Evolutionary conservation across 2,797 vertebrate species (phyloP).

Genomic region (Zalophus californianus): DNA sequence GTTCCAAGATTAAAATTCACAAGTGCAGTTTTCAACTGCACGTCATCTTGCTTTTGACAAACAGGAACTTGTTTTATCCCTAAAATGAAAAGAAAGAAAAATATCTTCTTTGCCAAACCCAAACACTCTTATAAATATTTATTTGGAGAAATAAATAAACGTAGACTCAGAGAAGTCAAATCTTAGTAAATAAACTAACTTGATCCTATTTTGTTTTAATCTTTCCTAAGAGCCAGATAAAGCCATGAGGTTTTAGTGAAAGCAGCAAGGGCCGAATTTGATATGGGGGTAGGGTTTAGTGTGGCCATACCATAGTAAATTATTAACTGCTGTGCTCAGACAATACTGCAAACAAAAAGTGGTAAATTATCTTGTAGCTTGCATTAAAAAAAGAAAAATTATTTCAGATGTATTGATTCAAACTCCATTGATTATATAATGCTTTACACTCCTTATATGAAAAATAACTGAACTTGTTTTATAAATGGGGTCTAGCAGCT

Average conservation of each 20-base stretch:
- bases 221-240: constrained; percentile 72
- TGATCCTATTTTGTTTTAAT: constrained; percentile 75
- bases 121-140: constrained; percentile 80
- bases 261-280: constrained; percentile 62
- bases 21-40: not conserved
- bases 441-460: constrained; percentile 70
- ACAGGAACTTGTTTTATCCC: not conserved
- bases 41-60: not conserved
- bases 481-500: constrained; percentile 77
- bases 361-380: constrained; percentile 70
- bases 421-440: constrained; percentile 84
- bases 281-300: constrained; percentile 65
- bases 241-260: constrained; percentile 62
- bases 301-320: constrained; percentile 50
- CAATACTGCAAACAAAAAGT: constrained; percentile 2
- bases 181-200: constrained; percentile 74
- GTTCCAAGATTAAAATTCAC: not conserved
- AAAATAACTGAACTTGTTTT: constrained; percentile 82
- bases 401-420: constrained; percentile 79
- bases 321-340: constrained; percentile 76
- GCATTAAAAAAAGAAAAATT: constrained; percentile 70
- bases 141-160: constrained; percentile 75
- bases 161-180: constrained; percentile 68
- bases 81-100: constrained; percentile 57
- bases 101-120: constrained; percentile 69